phyloP scores from a whole-genome alignment of 1,140 invertebrate genomes.

The Lasioglossum albipes region DNA sequence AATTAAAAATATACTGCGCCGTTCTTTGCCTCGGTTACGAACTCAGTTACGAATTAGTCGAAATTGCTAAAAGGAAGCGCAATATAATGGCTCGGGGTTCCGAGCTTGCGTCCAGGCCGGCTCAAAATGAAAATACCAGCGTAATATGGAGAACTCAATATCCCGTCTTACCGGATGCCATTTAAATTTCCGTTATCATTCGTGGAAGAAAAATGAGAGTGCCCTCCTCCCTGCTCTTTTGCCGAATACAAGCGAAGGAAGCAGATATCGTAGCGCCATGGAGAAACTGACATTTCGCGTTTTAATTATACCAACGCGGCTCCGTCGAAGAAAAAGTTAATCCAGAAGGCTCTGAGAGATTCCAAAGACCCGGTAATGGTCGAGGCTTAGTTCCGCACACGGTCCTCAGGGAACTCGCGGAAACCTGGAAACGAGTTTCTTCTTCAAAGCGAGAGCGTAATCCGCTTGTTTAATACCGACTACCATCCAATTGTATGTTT shows the following conservation, averaged over 20 bases:
- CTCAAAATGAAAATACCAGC: not conserved
- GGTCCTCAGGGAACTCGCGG: constrained; percentile 10
- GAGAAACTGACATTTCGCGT: not conserved
- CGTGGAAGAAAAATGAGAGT: not conserved
- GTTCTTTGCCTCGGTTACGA: too few species aligned
- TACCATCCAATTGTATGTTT: not conserved
- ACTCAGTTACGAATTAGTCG: not conserved
- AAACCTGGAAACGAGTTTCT: constrained; percentile 13
- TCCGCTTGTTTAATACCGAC: constrained; percentile 29
- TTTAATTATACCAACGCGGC: not conserved
- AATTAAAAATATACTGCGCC: constrained; percentile 25
- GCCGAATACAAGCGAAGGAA: too few species aligned
- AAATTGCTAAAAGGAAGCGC: constrained; percentile 3
- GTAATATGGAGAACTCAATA: not conserved
- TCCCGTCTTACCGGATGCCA: not conserved
- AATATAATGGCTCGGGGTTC: not conserved
- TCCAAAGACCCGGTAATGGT: constrained; percentile 1
- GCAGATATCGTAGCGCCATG: not conserved
- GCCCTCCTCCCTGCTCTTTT: too few species aligned
- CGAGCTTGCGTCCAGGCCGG: too few species aligned
- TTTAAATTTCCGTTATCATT: not conserved
- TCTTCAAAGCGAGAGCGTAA: constrained; percentile 5
- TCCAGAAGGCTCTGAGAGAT: not conserved
- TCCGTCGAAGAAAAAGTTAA: not conserved
- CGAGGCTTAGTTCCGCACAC: constrained; percentile 8